phyloP scores from a whole-genome alignment of 2,797 vertebrate genomes.

The Emydoidea blandingii region DNA sequence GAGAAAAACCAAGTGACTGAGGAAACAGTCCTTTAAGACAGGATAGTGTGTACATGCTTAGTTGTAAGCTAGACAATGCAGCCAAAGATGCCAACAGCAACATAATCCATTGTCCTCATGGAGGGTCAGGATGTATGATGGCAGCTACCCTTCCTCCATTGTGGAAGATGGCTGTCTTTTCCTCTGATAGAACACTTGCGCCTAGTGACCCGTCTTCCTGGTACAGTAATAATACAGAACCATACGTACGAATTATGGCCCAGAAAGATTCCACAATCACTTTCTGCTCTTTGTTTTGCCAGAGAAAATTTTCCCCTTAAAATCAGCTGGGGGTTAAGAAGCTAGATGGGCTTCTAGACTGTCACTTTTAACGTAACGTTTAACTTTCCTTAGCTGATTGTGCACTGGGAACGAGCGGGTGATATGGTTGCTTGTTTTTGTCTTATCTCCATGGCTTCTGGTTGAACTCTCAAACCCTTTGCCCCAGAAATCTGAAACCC shows the following conservation, averaged over 20 bases:
- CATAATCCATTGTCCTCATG: not conserved
- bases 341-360: not conserved
- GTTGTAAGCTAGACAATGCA: not conserved
- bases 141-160: not conserved
- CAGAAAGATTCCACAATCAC: not conserved
- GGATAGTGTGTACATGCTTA: not conserved
- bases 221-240: not conserved
- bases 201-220: rapidly evolving
- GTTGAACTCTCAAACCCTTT: not conserved
- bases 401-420: not conserved
- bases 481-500: constrained; percentile 47
- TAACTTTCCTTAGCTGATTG: constrained; percentile 42
- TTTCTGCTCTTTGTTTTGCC: not conserved
- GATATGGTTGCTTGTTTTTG: constrained; percentile 13
- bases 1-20: not conserved
- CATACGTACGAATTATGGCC: not conserved
- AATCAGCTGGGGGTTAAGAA: constrained; percentile 35
- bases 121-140: not conserved
- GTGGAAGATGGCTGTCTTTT: not conserved
- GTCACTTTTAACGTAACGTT: constrained; percentile 38
- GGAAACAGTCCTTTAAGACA: not conserved
- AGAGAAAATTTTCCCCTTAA: not conserved
- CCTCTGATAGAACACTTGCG: not conserved
- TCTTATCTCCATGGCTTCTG: constrained; percentile 50
- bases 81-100: not conserved